Evolutionary conservation across 2,113 vertebrate species (phyloP), one percentile per base, ranked within the genome.

Genomic region (Patagioenas fasciata): DNA sequence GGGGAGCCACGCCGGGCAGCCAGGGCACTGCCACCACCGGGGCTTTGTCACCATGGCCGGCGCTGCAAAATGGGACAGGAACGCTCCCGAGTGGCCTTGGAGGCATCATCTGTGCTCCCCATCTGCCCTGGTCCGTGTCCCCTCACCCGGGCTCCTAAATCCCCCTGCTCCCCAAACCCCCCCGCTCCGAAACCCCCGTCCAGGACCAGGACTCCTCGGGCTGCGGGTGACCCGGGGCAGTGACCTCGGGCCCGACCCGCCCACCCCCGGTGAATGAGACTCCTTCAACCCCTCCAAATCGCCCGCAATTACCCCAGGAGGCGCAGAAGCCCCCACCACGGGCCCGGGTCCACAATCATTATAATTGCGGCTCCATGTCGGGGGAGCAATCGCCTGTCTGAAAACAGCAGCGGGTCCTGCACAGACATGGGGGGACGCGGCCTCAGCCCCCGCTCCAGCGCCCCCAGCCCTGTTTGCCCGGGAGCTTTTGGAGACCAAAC

Each of bases 211-310:
- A 44, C 28, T 51, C n/a, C 20, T 8, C 0, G 2, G 64, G 47
- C 29, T 34, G 31, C 36, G 56, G 26, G 31, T 28, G 15, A 1
- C 42, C 2, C 0, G 2, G 54, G 38, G 92, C 53, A 38, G 42
- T 8, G 57, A 47, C 29, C 77, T 10, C 2, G 0, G 21, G 13
- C 58, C 56, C 2, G 9, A 58, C 71, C 36, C 2, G 2, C 24
- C 58, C 10, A 1, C 0, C 1, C 75, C 95, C 20, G 12, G 19
- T 34, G 53, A 40, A 16, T 34, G 50, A 38, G 21, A 65, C 72
- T n/a, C 6, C 83, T 77, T 36, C 86, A 36, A 88, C 72, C 93
- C 97, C 98, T 96, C 97, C 98, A 98, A 98, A 98, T 98, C 98
- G 98, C 97, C 97, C 56, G 50, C 97, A 98, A 98, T 98, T 98